Evolutionary conservation across 2,113 vertebrate species (phyloP).

Genomic region (Rhinoptilus africanus): DNA sequence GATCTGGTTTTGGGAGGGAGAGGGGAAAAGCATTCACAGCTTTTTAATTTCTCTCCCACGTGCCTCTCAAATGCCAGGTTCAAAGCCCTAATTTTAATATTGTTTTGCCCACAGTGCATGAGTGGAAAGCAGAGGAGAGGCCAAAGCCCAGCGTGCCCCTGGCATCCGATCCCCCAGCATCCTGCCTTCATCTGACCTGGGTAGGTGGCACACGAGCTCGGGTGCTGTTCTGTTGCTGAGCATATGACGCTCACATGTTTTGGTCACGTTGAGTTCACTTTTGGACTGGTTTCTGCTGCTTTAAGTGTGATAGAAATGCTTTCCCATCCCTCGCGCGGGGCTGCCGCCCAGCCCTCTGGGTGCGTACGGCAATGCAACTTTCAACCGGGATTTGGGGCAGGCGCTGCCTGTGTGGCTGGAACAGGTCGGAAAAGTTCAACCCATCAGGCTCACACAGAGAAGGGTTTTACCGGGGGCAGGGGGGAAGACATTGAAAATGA

Average conservation of each 20-base stretch:
- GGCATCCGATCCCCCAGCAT: conserved; percentile 38
- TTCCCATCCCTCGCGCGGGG: neutral
- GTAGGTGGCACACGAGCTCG: conserved; percentile 12
- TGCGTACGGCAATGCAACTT: neutral
- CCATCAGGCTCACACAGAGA: fast-evolving
- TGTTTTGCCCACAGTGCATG: conserved; percentile 62
- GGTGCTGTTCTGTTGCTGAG: neutral
- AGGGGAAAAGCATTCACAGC: neutral
- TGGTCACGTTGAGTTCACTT: neutral
- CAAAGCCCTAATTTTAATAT: neutral
- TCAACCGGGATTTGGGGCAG: neutral
- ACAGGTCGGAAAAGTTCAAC: neutral
- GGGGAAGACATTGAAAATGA: neutral
- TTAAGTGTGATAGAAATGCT: fast-evolving
- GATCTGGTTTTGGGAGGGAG: neutral
- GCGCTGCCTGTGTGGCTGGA: neutral
- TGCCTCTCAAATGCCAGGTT: neutral
- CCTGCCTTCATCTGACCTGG: conserved; percentile 65
- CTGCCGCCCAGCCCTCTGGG: neutral
- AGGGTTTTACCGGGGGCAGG: fast-evolving
- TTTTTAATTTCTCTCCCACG: neutral
- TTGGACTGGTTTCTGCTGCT: neutral
- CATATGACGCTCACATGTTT: fast-evolving
- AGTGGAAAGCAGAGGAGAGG: conserved; percentile 40
- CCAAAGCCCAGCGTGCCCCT: conserved; percentile 7